Conservation (phyloP, 2,113 vertebrate species). For the Dissostichus mawsoni region DNA sequence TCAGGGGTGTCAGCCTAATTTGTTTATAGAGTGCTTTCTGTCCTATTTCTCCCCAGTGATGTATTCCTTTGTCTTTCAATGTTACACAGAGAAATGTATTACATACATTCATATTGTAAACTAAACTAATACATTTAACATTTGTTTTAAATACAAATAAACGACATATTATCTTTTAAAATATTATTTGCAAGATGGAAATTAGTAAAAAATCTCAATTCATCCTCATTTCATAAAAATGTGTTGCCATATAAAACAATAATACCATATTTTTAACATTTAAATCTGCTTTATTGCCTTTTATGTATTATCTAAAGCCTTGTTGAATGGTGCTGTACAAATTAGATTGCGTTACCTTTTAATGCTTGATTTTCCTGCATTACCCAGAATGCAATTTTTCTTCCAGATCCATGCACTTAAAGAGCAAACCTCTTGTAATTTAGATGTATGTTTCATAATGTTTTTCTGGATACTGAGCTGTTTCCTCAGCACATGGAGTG, state of each 20-base stretch:
- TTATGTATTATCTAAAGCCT: not conserved
- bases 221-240: too few species aligned
- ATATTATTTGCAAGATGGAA: not conserved
- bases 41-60: constrained; percentile 14
- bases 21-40: constrained; percentile 61
- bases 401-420: not conserved
- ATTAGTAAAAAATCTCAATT: too few species aligned
- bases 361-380: not conserved
- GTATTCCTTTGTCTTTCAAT: constrained; percentile 37
- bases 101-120: not conserved
- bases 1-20: constrained; percentile 64
- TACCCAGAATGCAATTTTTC: constrained; percentile 34
- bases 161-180: not conserved
- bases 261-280: too few species aligned
- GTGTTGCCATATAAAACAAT: too few species aligned
- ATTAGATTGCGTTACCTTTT: not conserved
- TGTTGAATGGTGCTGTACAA: not conserved
- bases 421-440: not conserved
- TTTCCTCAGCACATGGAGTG: not conserved
- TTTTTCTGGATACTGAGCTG: not conserved
- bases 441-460: not conserved
- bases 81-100: not conserved
- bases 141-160: constrained; percentile 1
- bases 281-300: not conserved
- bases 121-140: not conserved